Conservation (phyloP, 2,113 vertebrate genomes). For the Antechinus flavipes region DNA sequence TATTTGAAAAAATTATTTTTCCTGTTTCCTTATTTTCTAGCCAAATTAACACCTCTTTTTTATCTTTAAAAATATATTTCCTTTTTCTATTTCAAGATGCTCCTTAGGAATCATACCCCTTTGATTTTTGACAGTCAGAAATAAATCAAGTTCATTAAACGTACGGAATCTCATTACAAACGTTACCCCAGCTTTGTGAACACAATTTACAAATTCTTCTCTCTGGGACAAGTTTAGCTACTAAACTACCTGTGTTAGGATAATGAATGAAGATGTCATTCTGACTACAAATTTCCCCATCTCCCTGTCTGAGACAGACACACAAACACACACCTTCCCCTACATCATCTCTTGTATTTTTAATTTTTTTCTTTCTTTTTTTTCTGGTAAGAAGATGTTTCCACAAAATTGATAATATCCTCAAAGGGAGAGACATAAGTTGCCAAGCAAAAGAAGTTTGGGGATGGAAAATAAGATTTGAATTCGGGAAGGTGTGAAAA, state of each 20-base stretch:
- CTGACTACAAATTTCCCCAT: slow-evolving; percentile 25
- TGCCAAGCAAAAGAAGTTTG: background rate
- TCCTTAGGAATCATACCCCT: background rate
- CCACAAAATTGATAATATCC: background rate
- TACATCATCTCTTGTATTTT: background rate
- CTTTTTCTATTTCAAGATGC: slow-evolving; percentile 17
- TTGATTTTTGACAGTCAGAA: slow-evolving; percentile 35
- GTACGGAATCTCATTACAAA: background rate
- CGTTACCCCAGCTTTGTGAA: slow-evolving; percentile 10
- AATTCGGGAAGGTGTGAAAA: background rate
- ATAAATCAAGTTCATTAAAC: background rate
- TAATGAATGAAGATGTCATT: slow-evolving; percentile 19
- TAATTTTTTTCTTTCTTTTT: background rate
- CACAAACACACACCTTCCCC: background rate
- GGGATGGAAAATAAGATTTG: background rate
- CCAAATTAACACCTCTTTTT: background rate
- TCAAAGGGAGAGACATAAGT: background rate
- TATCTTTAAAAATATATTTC: slow-evolving; percentile 53
- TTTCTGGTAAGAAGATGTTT: background rate
- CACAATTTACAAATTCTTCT: slow-evolving; percentile 9
- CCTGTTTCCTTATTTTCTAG: background rate
- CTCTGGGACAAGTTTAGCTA: background rate
- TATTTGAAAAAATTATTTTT: slow-evolving; percentile 2
- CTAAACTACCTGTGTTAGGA: slow-evolving; percentile 29
- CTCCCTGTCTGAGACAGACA: background rate